A percentile compares a stretch with the other conserved stretches of the same genome.
Conservation (phyloP, 2,888 invertebrate species). For the Drosophila neotestacea region DNA sequence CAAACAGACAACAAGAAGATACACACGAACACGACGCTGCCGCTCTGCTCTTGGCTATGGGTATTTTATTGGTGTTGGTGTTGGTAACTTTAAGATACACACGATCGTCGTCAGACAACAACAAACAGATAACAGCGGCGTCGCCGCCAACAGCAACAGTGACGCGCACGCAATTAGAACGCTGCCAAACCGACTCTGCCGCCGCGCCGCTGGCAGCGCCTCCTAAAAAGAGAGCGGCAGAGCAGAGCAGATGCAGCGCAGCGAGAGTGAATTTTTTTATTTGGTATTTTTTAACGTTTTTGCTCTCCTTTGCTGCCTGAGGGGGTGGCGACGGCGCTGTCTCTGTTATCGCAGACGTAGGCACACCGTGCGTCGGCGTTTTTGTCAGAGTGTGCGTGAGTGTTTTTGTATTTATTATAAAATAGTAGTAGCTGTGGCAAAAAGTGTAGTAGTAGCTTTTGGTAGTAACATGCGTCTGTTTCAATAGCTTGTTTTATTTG, state of each 20-base stretch:
- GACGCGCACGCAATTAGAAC: conserved; percentile 74
- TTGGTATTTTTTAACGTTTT: conserved; percentile 35
- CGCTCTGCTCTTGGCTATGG: conserved; percentile 21
- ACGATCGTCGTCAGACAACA: conserved; percentile 61
- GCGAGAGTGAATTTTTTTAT: conserved; percentile 69
- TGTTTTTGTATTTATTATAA: conserved; percentile 61
- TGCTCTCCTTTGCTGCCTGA: conserved; percentile 48
- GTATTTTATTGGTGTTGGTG: conserved; percentile 9
- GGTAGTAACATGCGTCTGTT: conserved; percentile 45
- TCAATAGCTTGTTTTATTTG: conserved; percentile 65
- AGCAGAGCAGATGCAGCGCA: conserved; percentile 50
- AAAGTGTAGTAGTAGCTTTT: conserved; percentile 45
- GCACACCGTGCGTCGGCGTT: conserved; percentile 51
- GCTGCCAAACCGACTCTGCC: conserved; percentile 35
- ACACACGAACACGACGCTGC: conserved; percentile 43
- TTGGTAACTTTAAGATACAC: conserved; percentile 64
- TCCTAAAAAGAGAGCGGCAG: conserved; percentile 41
- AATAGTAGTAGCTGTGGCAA: conserved; percentile 52
- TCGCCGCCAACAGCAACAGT: conserved; percentile 40
- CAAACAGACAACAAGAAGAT: conserved; percentile 78
- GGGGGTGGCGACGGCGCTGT: conserved; percentile 59
- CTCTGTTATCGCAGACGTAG: conserved; percentile 56
- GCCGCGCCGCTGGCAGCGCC: conserved; percentile 25
- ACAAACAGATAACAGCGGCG: conserved; percentile 63
- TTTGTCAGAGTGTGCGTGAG: conserved; percentile 2